A percentile compares a stretch with the other conserved stretches of the same genome.
Evolutionary conservation across 2,888 invertebrate genomes (phyloP).

Genomic region (Lacanobia wlatinum): DNA sequence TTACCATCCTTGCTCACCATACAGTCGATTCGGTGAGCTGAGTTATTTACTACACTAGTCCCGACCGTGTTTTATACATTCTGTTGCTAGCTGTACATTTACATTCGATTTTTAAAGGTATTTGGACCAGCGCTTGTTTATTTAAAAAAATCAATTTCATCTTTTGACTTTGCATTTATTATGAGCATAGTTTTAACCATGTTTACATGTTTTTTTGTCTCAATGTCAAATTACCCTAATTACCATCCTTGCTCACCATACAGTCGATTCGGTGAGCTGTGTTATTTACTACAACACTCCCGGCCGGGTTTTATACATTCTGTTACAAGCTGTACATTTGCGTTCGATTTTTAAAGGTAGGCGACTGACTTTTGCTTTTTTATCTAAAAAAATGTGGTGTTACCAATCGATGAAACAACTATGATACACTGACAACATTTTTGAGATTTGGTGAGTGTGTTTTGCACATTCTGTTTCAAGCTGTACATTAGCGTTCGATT

Average conservation of each 20-base stretch:
- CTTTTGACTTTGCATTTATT: too few species aligned
- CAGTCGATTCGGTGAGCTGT: constrained; percentile 34
- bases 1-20: constrained; percentile 32
- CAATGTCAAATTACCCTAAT: constrained; percentile 44
- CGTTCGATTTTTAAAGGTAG: constrained; percentile 19
- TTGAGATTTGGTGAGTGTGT: constrained; percentile 31
- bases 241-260: constrained; percentile 28
- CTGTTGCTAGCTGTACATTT: constrained; percentile 5
- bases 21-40: constrained; percentile 32
- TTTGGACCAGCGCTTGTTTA: background rate
- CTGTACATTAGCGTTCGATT: too few species aligned
- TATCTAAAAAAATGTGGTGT: background rate
- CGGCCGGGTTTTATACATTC: constrained; percentile 19
- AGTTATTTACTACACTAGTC: constrained; percentile 29
- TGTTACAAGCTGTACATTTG: constrained; percentile 3
- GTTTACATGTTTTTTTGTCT: too few species aligned
- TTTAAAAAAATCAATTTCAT: background rate
- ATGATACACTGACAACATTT: too few species aligned
- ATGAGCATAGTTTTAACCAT: too few species aligned
- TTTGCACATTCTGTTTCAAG: too few species aligned
- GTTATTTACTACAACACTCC: constrained; percentile 26
- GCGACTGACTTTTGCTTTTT: background rate
- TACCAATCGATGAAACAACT: too few species aligned
- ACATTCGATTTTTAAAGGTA: constrained; percentile 19
- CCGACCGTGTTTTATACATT: constrained; percentile 19